Base-by-base conservation (phyloP, 1,140 invertebrate genomes). In the Ladona fulva region DNA sequence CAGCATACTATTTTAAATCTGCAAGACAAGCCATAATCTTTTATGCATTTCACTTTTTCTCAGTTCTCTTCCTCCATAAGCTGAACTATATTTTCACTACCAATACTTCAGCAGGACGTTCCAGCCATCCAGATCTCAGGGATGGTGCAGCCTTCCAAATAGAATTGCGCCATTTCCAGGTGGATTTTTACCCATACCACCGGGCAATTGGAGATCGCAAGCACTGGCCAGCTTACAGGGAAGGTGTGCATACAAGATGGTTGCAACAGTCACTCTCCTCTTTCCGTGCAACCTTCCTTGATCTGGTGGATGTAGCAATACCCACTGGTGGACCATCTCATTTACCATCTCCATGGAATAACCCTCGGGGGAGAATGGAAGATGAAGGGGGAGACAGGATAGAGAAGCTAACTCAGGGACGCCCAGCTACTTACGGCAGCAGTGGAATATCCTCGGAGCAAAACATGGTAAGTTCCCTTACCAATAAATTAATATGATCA, bases 151-250 rank as follows among this genome's bases (percentile, higher is more conserved):
- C 97, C n/a, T 86, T 99, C 78, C 97, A 99, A 87, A 92, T 99
- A 59, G 93, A 93, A 7, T 84, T 99, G 24, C 89, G 91, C n/a
- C 90, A 92, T 83, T 92, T 99, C 83, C 92, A 96, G 84, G 87
- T 99, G 12, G 97, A 99, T 85, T 95, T 96, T 83, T 99, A 99
- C 87, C 97, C 97, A 0, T 99, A 97, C 87, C 96, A 98, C 85
- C 90, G 96, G 82, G 95, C 96, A 78, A 90, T 92, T 83, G 91
- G 92, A 12, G 93, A 94, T 84, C 88, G 95, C 80, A 91, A 92
- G 80, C 94, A 96, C 85, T 99, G 96, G 97, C 89, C 92, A 24
- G 90, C 90, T 52, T 90, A 89, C 80, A 86, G 87, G 83, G 88
- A 83, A 79, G 83, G 81, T 78, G 59, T 78, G 10, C 92, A 93